A percentile compares a stretch with the other conserved stretches of the same genome.
Evolutionary conservation across 2,113 vertebrate genomes (phyloP).

Genomic region (Erythrocercus mccallii): DNA sequence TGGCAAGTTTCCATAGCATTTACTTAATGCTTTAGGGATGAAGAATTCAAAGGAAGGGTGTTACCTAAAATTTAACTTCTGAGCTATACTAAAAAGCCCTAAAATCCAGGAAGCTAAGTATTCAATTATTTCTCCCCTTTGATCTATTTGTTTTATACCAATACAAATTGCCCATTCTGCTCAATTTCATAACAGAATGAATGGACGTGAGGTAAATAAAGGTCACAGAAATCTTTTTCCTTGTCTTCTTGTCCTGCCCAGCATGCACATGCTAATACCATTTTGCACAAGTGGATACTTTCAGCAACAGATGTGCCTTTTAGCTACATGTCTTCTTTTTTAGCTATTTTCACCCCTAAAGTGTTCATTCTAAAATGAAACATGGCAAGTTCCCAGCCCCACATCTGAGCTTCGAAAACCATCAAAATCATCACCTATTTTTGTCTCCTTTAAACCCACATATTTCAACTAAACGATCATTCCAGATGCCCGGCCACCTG

Average conservation of each 20-base stretch:
- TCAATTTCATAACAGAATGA: background rate
- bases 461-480: background rate
- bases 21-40: background rate
- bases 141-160: background rate
- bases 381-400: background rate
- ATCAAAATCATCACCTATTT: background rate
- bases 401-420: background rate
- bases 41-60: background rate
- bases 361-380: background rate
- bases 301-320: background rate
- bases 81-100: background rate
- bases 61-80: background rate
- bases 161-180: background rate
- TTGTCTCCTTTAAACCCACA: background rate
- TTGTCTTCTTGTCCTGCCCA: background rate
- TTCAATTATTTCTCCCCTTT: background rate
- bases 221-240: background rate
- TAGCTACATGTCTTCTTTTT: background rate
- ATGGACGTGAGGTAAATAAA: background rate
- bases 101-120: background rate
- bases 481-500: background rate
- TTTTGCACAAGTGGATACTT: background rate
- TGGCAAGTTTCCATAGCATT: background rate
- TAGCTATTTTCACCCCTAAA: background rate
- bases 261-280: background rate